Evolutionary conservation across 2,888 invertebrate species (phyloP).

Genomic region (Epinotia nisella): DNA sequence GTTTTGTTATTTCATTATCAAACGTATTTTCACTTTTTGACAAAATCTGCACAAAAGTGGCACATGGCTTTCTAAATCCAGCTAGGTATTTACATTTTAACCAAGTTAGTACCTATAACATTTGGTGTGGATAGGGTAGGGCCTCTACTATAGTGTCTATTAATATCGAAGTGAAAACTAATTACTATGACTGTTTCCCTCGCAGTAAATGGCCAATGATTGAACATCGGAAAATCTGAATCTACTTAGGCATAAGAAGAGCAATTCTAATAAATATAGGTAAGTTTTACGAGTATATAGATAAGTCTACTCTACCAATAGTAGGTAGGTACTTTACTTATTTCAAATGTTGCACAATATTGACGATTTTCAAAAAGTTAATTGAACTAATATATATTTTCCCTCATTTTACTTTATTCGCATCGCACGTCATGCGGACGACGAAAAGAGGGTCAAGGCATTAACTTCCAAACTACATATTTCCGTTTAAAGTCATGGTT

Average conservation of each 20-base stretch:
- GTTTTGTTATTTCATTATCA: constrained; percentile 2
- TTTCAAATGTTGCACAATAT: too few relatives aligned
- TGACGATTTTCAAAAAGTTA: too few relatives aligned
- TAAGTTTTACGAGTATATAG: too few relatives aligned
- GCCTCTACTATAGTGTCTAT: neutral
- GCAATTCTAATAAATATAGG: too few relatives aligned
- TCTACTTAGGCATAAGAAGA: too few relatives aligned
- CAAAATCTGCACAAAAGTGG: neutral
- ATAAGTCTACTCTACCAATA: too few relatives aligned
- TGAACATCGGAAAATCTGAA: too few relatives aligned
- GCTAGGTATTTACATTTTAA: too few relatives aligned
- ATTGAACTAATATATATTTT: too few relatives aligned
- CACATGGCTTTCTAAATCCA: neutral
- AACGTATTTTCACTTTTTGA: neutral
- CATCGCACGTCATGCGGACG: neutral
- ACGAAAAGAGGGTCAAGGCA: constrained; percentile 39
- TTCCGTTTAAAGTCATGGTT: constrained; percentile 31
- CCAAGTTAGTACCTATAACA: too few relatives aligned
- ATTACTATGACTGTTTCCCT: neutral
- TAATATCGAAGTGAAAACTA: neutral
- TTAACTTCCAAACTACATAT: constrained; percentile 20
- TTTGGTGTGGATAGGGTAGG: too few relatives aligned
- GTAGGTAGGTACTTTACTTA: too few relatives aligned
- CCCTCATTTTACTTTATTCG: constrained; percentile 3
- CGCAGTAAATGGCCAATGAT: neutral